A percentile compares a stretch with the other conserved stretches of the same genome.
Conservation (phyloP, 2,888 invertebrate species). For the Vanessa cardui region DNA sequence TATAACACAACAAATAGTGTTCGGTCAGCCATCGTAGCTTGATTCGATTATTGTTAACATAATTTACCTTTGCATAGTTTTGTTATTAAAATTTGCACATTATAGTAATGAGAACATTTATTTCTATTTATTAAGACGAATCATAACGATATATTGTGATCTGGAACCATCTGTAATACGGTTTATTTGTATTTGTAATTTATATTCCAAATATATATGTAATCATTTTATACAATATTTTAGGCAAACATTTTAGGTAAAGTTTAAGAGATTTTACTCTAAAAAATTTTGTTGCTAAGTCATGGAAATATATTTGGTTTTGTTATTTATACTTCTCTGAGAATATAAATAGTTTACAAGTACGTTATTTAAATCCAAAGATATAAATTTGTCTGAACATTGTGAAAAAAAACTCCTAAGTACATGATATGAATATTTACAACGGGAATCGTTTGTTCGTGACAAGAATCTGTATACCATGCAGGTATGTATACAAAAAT, state of each 20-base stretch:
- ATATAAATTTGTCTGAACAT: conserved; percentile 40
- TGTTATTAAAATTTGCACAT: conserved; percentile 2
- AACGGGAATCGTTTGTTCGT: conserved; percentile 63
- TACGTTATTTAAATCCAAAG: conserved; percentile 37
- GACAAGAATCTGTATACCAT: conserved; percentile 70
- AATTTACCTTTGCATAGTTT: neutral
- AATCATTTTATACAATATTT: too few species aligned
- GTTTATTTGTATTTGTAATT: too few species aligned
- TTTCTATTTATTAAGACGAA: neutral
- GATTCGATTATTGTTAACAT: neutral
- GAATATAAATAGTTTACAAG: conserved; percentile 38
- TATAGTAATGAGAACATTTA: neutral
- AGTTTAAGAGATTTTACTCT: neutral
- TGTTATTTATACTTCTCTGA: conserved; percentile 1
- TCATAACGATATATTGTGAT: neutral
- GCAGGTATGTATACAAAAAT: conserved; percentile 45
- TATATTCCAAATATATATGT: too few species aligned
- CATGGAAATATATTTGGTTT: neutral
- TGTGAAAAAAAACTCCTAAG: conserved; percentile 45
- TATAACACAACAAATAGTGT: neutral
- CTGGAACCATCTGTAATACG: too few species aligned
- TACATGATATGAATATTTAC: conserved; percentile 61
- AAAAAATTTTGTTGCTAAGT: neutral
- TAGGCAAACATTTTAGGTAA: neutral
- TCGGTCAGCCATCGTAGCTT: neutral